A percentile compares a stretch with the other conserved stretches of the same genome.
phyloP scores from a whole-genome alignment of 2,113 vertebrate species.

The Centrocercus urophasianus region DNA sequence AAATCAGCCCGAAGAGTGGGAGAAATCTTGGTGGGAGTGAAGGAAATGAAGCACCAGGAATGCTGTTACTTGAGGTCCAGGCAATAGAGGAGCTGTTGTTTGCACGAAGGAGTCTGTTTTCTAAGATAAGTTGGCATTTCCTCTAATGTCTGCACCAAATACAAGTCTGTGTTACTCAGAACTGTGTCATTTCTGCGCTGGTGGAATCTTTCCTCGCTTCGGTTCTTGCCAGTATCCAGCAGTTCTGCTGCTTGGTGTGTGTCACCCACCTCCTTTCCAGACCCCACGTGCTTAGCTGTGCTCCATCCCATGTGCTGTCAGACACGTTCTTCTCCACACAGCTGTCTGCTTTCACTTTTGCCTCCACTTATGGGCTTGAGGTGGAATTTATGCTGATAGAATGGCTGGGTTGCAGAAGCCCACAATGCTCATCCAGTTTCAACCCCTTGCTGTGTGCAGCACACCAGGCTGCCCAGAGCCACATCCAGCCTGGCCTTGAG shows the following conservation, averaged over 20 bases:
- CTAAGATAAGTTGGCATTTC: background rate
- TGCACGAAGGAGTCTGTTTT: background rate
- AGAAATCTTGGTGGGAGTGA: background rate
- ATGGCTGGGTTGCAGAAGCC: no score
- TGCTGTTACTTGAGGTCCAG: background rate
- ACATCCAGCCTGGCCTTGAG: no score
- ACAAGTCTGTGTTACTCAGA: background rate
- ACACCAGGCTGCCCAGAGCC: no score
- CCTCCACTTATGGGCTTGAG: background rate
- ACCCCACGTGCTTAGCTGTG: background rate
- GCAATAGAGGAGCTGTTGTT: background rate
- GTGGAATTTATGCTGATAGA: no score
- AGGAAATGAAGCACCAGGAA: background rate
- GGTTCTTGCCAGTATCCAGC: accelerated
- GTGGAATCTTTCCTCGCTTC: background rate
- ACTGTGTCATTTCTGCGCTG: background rate
- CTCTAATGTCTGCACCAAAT: background rate
- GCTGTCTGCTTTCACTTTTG: background rate
- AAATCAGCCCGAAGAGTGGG: background rate
- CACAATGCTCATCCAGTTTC: no score
- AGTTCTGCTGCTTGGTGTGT: background rate
- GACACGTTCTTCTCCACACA: background rate
- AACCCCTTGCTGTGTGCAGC: no score
- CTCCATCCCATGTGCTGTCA: background rate
- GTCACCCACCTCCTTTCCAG: background rate